Base-by-base conservation (phyloP, 2,113 vertebrate genomes). In the Dascyllus trimaculatus region DNA sequence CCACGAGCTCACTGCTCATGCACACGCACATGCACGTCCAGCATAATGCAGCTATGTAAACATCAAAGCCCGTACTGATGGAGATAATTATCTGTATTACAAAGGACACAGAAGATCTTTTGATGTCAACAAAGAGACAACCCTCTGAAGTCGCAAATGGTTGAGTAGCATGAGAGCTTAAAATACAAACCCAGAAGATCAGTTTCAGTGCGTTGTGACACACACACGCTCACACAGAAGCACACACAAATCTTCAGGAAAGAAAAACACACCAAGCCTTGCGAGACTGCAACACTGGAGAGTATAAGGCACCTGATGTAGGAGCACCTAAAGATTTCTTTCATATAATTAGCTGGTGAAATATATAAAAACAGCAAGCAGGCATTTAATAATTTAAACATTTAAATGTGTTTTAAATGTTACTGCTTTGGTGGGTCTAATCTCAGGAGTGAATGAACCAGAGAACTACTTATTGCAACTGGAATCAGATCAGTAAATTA, bases 51-150 rank as follows among this genome's bases (percentile, higher is more conserved):
- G 69, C 62, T 22, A 56, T 40, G 61, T 80, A 69, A 62, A 85
- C 78, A 82, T 91, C 89, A 89, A 87, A 80, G 75, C 15, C 46
- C 9, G 32, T 63, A 68, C 64, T 80, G 84, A 85, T 86, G 80
- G 59, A 70, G 62, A 83, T 79, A 87, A 84, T 89, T 86, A 84
- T 73, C 49, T 77, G 81, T 71, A 79, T 83, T 81, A 88, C 57
- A 81, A 89, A 86, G 79, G 65, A 88, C 69, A 80, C 60, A 22
- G 59, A 51, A 70, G 53, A 79, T 78, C 78, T 78, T 84, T 85
- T 91, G 81, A 91, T 88, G 81, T 78, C 59, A 82, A 84, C 76
- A 86, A 79, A 75, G 77, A 84, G 61, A 77, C 67, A 77, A 60
- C 13, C 29, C 68, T 85, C 71, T 80, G 81, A 81, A 68, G 74